Evolutionary conservation across 2,113 vertebrate species (phyloP).

Genomic region (Equus przewalskii): DNA sequence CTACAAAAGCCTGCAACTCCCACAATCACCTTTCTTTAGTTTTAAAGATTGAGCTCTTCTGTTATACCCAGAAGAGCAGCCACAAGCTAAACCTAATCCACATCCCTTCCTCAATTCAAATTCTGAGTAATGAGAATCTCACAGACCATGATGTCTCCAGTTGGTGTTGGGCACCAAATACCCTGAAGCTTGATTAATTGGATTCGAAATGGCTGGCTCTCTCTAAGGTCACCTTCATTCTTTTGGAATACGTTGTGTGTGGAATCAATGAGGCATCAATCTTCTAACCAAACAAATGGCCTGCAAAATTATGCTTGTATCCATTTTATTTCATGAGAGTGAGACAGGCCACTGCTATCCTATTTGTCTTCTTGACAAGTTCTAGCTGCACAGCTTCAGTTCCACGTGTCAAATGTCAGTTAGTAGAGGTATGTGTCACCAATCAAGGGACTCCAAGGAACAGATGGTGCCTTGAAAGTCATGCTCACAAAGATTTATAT

Average conservation of each 20-base stretch:
- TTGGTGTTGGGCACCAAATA: not conserved
- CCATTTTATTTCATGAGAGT: conserved; percentile 43
- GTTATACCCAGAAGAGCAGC: not conserved
- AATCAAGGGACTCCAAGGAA: conserved; percentile 13
- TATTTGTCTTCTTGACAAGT: conserved; percentile 78
- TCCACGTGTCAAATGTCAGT: conserved; percentile 58
- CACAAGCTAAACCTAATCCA: not conserved
- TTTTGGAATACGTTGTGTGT: not conserved
- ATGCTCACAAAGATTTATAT: conserved; percentile 54
- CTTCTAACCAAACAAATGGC: conserved; percentile 68
- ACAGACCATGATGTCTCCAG: not conserved
- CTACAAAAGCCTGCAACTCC: not conserved
- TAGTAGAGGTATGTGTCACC: conserved; percentile 45
- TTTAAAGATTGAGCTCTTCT: not conserved
- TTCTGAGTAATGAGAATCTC: not conserved
- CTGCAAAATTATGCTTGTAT: conserved; percentile 59
- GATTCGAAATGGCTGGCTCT: conserved; percentile 11
- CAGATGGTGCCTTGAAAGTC: conserved; percentile 47
- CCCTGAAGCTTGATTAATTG: conserved; percentile 43
- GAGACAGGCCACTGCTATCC: conserved; percentile 43
- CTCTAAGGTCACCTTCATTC: conserved; percentile 69
- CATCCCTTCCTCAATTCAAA: not conserved
- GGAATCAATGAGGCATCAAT: conserved; percentile 62
- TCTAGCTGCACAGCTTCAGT: conserved; percentile 39
- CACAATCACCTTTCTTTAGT: not conserved